Base-by-base conservation (phyloP, 2,113 vertebrate genomes). In the Hystrix brachyura region DNA sequence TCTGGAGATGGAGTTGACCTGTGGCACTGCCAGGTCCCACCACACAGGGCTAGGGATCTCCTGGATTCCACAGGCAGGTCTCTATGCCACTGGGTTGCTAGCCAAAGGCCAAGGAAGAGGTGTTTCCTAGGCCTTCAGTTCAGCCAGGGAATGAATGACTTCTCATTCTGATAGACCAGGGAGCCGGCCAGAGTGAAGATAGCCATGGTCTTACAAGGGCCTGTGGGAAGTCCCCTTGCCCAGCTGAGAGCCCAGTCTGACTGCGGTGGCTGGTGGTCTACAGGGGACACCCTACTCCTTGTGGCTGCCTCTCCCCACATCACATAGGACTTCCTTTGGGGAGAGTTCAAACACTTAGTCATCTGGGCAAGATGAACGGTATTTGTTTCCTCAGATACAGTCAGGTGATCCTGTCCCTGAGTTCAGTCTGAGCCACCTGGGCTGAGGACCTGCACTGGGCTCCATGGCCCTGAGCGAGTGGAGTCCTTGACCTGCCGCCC, bases 201-300 rank as follows among this genome's bases (percentile, higher is more conserved):
- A 21, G 11, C 18, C 17, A 1, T 46, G 67, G 38, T 72, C 9
- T 84, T n/a, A 7, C 10, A 32, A 64, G 57, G 23, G 27, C 13
- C 21, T 23, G 6, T 23, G 15, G 4, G 83, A 74, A 34, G 9
- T 21, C 18, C 17, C 5, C 0, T 46, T 55, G 14, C 13, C 23
- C 8, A 53, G 53, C 3, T 0, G 4, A 64, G 32, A 32, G 13
- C 25, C 25, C 29, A 27, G 57, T 65, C 7, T 34, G 71, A 27
- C 34, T 0, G 2, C 53, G 32, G 51, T 74, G 65, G 72, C 79
- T 19, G 48, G 34, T 62, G 19, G 32, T 48, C 81, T 92, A 60
- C 46, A 38, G 59, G 67, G 27, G 15, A 90, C 0, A 3, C 51
- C 0, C 0, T 15, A 4, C 9, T 13, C 19, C 74, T 60, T 17